Conservation (phyloP, 2,888 invertebrate genomes). For the Strigamia maritima region DNA sequence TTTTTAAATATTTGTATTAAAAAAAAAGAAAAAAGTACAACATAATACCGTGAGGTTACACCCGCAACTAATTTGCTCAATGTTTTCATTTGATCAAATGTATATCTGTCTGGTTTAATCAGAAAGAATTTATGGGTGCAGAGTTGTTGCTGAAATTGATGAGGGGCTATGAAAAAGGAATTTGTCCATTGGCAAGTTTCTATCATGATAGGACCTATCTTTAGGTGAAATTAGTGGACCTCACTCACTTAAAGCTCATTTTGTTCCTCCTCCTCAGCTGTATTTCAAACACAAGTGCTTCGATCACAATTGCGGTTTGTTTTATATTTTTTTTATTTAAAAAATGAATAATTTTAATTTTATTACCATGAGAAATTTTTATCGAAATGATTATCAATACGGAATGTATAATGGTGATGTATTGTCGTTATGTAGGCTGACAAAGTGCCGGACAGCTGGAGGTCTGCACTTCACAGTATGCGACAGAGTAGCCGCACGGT, state of each 20-base stretch:
- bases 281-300: not conserved
- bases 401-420: slow-evolving; percentile 24
- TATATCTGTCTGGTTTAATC: not conserved
- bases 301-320: not conserved
- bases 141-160: slow-evolving; percentile 17
- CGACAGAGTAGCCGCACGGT: slow-evolving; percentile 40
- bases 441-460: slow-evolving; percentile 29
- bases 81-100: not conserved
- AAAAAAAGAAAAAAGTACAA: too few species aligned
- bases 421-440: slow-evolving; percentile 17
- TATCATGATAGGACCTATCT: slow-evolving; percentile 24
- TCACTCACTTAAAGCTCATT: slow-evolving; percentile 9
- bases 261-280: not conserved
- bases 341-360: not conserved
- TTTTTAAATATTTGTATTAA: too few species aligned
- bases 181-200: slow-evolving; percentile 30
- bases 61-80: not conserved
- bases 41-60: not conserved
- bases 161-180: slow-evolving; percentile 31
- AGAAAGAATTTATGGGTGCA: slow-evolving; percentile 7
- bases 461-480: slow-evolving; percentile 40
- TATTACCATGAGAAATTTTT: not conserved
- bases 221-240: slow-evolving; percentile 1
- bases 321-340: not conserved
- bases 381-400: not conserved